These are phyloP conservation scores for Puffinus mauretanicus DNA, from an alignment of 2,113 vertebrate species.

Conservation along the genomic window DNA sequence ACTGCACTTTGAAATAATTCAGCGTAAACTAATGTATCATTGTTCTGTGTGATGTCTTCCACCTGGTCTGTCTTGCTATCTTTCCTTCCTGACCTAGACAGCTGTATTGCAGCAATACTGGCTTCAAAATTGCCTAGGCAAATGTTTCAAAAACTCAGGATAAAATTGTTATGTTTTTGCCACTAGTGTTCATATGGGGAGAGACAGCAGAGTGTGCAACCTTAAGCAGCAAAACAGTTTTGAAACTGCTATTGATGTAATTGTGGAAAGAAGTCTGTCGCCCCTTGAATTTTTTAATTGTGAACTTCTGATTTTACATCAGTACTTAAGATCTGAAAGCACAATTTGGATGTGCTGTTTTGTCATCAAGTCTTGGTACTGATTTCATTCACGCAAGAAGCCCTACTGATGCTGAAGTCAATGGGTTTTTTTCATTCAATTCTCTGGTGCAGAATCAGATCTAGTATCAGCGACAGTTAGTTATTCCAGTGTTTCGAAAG, in stretches of 20 bases:
- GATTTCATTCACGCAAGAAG: background rate
- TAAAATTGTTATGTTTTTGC: background rate
- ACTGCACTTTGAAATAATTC: background rate
- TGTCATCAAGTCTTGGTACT: background rate
- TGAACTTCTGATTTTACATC: background rate
- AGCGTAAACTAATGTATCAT: background rate
- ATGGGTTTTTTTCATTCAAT: background rate
- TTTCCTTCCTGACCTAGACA: background rate
- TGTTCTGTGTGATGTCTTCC: background rate
- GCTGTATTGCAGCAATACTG: background rate
- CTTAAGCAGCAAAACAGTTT: background rate
- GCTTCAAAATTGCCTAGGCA: background rate
- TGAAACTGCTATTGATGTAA: background rate
- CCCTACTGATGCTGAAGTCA: background rate
- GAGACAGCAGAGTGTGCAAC: background rate
- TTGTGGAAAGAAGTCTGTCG: background rate
- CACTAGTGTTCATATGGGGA: accelerated
- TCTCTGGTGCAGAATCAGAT: background rate
- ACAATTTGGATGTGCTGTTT: background rate
- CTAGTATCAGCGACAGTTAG: background rate
- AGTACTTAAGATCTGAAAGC: background rate
- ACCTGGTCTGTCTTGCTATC: background rate
- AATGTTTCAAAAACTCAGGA: background rate
- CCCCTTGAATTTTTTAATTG: background rate
- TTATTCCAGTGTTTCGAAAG: background rate